Evolutionary conservation across 2,888 invertebrate species (phyloP).

Genomic region (Mylabris sibirica): DNA sequence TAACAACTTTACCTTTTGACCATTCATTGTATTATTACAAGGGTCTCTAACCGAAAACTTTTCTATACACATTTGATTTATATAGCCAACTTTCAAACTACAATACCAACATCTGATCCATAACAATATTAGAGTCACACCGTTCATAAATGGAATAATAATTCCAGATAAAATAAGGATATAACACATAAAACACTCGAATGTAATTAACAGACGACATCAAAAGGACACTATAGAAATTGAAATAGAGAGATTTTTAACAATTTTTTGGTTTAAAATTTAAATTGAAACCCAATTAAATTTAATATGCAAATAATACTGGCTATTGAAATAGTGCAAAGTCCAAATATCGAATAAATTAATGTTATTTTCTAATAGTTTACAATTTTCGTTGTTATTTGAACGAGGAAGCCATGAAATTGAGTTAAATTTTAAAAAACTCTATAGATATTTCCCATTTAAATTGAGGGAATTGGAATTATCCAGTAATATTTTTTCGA

Average conservation of each 20-base stretch:
- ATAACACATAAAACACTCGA: neutral
- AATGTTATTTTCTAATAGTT: neutral
- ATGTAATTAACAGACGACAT: neutral
- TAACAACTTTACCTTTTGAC: conserved; percentile 2
- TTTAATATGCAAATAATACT: neutral
- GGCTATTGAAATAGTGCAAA: neutral
- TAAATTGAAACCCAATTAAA: neutral
- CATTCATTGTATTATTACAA: neutral
- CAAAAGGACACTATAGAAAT: neutral
- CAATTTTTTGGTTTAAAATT: neutral
- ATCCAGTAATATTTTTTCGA: neutral
- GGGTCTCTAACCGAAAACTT: conserved; percentile 1
- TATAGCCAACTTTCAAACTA: conserved; percentile 6
- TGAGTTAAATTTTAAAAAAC: neutral
- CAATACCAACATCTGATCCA: conserved; percentile 9
- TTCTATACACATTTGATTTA: conserved; percentile 6
- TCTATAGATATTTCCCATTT: neutral
- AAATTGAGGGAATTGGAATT: neutral
- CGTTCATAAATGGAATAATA: conserved; percentile 5
- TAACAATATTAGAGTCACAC: conserved; percentile 5
- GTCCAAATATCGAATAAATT: neutral
- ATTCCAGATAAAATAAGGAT: neutral
- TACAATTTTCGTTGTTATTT: neutral
- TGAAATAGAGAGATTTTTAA: neutral
- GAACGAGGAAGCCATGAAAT: neutral